Base-by-base conservation (phyloP, 1,140 invertebrate species). In the Gerris buenoi region DNA sequence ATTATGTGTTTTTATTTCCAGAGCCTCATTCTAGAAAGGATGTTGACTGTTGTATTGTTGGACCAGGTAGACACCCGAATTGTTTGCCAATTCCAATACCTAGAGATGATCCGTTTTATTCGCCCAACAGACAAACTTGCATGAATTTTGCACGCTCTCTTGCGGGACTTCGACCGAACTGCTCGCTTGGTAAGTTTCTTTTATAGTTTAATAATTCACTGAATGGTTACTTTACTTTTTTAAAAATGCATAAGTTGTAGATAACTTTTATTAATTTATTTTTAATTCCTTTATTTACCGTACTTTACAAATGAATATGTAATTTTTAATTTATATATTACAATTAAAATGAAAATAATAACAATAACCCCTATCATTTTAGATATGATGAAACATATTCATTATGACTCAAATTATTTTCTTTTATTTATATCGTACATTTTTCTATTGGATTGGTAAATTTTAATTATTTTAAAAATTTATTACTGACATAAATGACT, bases 21-120 rank as follows among this genome's bases (percentile, higher is more conserved):
- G 79, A 78, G 33, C 74, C 75, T 1, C 68, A 66, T 18, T 78
- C 76, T 2, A 71, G 74, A 22, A 72, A 72, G 56, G 77, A 79
- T 15, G 75, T 77, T 1, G 72, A 78, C 25, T 81, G 80, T 68
- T 81, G 80, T 69, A 72, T 57, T 63, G 68, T 64, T 25, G 71
- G 66, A 29, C 69, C 65, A 23, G 70, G 61, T 18, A 61, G 70
- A 64, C 61, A 81, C 79, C 72, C 80, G 74, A 62, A 79, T 72
- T 95, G 91, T 74, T 77, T 91, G 64, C 88, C 91, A 1, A 92
- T 93, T 66, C 75, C 82, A 29, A 86, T 93, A 0, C 85, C 86
- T 1, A 71, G 76, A 0, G 80, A 83, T 14, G 91, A 95, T 74
- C 82, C 81, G 14, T 92, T 91, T 77, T 85, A 85, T 70, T 77